A percentile compares a stretch with the other conserved stretches of the same genome.
Conservation (phyloP, 1,140 invertebrate species). For the Lordiphosa clarofinis region DNA sequence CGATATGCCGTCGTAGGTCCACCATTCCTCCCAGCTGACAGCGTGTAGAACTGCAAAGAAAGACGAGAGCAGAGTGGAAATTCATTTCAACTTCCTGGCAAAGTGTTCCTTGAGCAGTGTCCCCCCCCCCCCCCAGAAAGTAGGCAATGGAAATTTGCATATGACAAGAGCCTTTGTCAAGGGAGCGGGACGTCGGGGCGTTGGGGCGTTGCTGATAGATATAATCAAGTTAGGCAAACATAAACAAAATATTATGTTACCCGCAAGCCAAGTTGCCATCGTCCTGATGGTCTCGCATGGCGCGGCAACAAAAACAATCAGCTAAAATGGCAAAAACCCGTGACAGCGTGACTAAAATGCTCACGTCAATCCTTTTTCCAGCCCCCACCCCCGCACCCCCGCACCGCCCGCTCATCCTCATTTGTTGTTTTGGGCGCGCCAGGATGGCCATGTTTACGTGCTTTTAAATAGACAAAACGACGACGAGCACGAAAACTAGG, state of each 20-base stretch:
- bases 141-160: conserved; percentile 10
- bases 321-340: conserved; percentile 66
- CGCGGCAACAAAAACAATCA: conserved; percentile 62
- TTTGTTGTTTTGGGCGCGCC: conserved; percentile 45
- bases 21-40: conserved; percentile 96
- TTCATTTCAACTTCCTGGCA: neutral
- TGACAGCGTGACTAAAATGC: conserved; percentile 67
- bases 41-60: conserved; percentile 80
- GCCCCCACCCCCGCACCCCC: neutral
- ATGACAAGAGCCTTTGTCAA: conserved; percentile 18
- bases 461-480: conserved; percentile 55
- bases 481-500: conserved; percentile 25
- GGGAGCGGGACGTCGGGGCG: conserved; percentile 14
- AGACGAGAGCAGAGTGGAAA: conserved; percentile 2
- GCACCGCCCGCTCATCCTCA: conserved; percentile 8
- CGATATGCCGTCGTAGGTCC: conserved; percentile 95
- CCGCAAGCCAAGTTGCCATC: conserved; percentile 28
- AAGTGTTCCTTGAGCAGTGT: too few relatives aligned
- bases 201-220: conserved; percentile 39
- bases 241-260: conserved; percentile 71
- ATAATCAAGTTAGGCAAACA: conserved; percentile 70
- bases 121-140: neutral
- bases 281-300: conserved; percentile 39
- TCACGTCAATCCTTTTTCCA: conserved; percentile 64
- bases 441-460: conserved; percentile 52